Conservation (phyloP, 2,888 invertebrate genomes). For the Torymus auratus region DNA sequence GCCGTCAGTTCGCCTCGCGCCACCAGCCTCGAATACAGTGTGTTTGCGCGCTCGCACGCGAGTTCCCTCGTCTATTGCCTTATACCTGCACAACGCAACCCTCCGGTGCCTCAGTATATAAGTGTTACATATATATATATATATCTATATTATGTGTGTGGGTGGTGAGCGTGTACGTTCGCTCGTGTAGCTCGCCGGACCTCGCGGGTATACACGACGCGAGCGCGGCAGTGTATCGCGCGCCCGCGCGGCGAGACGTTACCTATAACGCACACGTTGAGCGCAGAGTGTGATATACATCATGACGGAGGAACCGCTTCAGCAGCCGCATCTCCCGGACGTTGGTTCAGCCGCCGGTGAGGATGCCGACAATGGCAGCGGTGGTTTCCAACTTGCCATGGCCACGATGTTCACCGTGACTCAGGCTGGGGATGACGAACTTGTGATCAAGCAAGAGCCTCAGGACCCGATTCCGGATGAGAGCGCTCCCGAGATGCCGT, state of each 20-base stretch:
- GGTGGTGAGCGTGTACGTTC: no score
- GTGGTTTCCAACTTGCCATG: constrained; percentile 32
- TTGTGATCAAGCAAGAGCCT: constrained; percentile 53
- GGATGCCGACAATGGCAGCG: background rate
- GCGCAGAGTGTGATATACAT: background rate
- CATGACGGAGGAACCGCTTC: constrained; percentile 40
- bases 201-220: no score
- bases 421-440: constrained; percentile 3
- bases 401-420: constrained; percentile 36
- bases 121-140: no score
- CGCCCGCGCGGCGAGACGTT: no score
- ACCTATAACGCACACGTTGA: no score
- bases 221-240: no score
- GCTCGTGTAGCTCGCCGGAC: no score
- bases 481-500: background rate
- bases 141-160: no score
- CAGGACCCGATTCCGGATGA: constrained; percentile 34
- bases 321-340: background rate
- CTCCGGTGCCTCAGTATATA: no score
- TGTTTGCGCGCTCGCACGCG: background rate
- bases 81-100: no score
- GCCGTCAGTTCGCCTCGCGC: constrained; percentile 22
- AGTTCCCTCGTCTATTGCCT: background rate
- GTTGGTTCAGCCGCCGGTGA: no score
- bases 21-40: constrained; percentile 3